phyloP scores from a whole-genome alignment of 2,888 invertebrate species.

The Pseudococcus viburni region DNA sequence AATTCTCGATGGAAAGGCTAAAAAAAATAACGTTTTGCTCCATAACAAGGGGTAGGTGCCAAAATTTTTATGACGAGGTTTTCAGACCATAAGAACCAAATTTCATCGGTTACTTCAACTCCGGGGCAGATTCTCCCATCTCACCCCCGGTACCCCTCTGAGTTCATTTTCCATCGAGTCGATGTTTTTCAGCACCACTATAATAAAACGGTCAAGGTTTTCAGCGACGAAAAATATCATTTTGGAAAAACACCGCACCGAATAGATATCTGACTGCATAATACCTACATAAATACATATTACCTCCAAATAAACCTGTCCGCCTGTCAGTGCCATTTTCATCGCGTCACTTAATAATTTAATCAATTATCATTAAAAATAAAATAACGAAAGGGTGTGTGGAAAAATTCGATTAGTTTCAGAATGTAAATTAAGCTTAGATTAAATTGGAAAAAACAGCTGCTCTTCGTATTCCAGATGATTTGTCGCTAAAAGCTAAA shows the following conservation, averaged over 20 bases:
- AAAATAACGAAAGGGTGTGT: conserved; percentile 56
- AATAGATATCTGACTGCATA: not conserved
- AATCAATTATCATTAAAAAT: conserved; percentile 55
- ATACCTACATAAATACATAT: not conserved
- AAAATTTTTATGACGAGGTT: too few species aligned
- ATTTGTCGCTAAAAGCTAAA: conserved; percentile 58
- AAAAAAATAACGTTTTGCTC: too few species aligned
- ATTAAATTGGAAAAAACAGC: conserved; percentile 60
- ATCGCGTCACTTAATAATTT: not conserved
- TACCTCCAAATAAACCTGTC: not conserved
- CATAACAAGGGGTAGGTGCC: too few species aligned
- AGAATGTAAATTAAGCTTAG: conserved; percentile 62
- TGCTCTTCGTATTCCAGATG: conserved; percentile 58
- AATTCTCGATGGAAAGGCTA: too few species aligned
- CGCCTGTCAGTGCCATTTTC: not conserved
- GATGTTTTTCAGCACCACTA: too few species aligned
- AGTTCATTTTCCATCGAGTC: not conserved
- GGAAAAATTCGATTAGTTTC: conserved; percentile 61
- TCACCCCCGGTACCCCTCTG: too few species aligned
- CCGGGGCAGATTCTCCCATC: too few species aligned
- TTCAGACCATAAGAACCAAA: too few species aligned
- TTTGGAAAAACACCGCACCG: too few species aligned
- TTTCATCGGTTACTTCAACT: too few species aligned
- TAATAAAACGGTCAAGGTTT: too few species aligned
- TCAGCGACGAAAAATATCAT: too few species aligned